Base-by-base conservation (phyloP, 2,797 vertebrate genomes). In the Sparidentex hasta region DNA sequence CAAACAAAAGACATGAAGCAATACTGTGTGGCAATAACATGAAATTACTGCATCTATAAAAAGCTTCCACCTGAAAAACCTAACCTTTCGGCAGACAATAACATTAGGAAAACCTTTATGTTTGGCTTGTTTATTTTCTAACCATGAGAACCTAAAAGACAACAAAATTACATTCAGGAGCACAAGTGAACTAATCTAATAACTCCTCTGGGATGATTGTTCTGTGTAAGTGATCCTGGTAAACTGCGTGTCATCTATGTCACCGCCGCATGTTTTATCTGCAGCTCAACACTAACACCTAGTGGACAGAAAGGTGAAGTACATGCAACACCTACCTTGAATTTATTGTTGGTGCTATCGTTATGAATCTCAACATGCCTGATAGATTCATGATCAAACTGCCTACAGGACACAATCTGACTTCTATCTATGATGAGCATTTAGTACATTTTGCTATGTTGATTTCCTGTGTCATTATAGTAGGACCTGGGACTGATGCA, bases 251-350 rank as follows among this genome's bases (percentile, higher is more conserved):
- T 59, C 9, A 8, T 50, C 23, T n/a, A 18, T 1, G 7, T 48
- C 18, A 25, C 17, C 38, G 25, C 63, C 25, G 63, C 29, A 43
- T 17, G 20, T n/a, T 21, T 5, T n/a, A 66, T 21, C 1, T 71
- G 16, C 38, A 82, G 74, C 20, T 66, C 7, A 67, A 80, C 71
- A 88, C 83, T 81, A 1, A 84, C 88, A 76, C 77, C 90, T 43
- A 48, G 86, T 90, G 93, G 86, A 29, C 20, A 78, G 1, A 51
- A 41, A 2, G 23, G 38, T 52, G 54, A 50, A 81, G 38, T 76
- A 69, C 76, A 87, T 23, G 54, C 3, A n/a, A 2, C 44, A 14
- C 0, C 2, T 46, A 16, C 12, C 38, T 12, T 3, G 3, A 46
- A 18, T 27, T 6, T 16, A 51, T n/a, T 44, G 47, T 57, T 23